Percentiles rank a stretch among this genome's conserved stretches.
phyloP scores from a whole-genome alignment of 64 coral and sea anemone species.

The Acropora tenuis region DNA sequence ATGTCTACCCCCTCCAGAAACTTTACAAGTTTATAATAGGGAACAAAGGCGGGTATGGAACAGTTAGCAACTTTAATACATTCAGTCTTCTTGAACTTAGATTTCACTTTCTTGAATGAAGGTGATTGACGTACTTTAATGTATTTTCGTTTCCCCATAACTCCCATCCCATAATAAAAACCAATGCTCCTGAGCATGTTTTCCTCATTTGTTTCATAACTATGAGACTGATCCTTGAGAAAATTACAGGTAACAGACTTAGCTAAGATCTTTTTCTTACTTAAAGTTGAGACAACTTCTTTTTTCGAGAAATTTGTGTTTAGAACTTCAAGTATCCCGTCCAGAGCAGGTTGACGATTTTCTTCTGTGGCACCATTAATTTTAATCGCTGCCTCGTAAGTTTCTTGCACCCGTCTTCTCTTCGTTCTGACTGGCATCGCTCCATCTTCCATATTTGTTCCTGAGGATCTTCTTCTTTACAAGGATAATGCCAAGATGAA shows the following conservation, averaged over 20 bases:
- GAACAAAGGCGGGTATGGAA: slow-evolving; percentile 36
- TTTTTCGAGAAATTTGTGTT: slow-evolving; percentile 35
- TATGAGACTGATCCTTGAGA: background rate
- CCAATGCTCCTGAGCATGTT: slow-evolving; percentile 61
- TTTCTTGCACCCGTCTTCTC: slow-evolving; percentile 47
- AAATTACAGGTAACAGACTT: background rate
- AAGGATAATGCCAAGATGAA: slow-evolving; percentile 12
- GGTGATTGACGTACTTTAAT: slow-evolving; percentile 26
- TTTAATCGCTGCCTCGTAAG: slow-evolving; percentile 35
- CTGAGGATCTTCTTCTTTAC: slow-evolving; percentile 10
- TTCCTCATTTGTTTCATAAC: slow-evolving; percentile 48
- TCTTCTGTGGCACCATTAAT: slow-evolving; percentile 29
- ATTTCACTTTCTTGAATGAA: slow-evolving; percentile 50
- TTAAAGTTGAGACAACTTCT: background rate
- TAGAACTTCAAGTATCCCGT: slow-evolving; percentile 21
- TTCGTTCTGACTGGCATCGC: slow-evolving; percentile 22
- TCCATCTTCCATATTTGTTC: slow-evolving; percentile 29
- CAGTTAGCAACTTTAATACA: slow-evolving; percentile 42
- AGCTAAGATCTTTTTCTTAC: slow-evolving; percentile 15
- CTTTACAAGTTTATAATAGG: slow-evolving; percentile 66
- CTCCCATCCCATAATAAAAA: slow-evolving; percentile 65
- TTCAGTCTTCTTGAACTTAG: slow-evolving; percentile 43
- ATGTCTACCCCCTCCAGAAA: slow-evolving; percentile 72
- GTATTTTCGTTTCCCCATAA: slow-evolving; percentile 73
- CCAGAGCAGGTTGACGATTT: slow-evolving; percentile 6